Conservation (phyloP, 2,113 vertebrate genomes). For the Sinocyclocheilus grahami region DNA sequence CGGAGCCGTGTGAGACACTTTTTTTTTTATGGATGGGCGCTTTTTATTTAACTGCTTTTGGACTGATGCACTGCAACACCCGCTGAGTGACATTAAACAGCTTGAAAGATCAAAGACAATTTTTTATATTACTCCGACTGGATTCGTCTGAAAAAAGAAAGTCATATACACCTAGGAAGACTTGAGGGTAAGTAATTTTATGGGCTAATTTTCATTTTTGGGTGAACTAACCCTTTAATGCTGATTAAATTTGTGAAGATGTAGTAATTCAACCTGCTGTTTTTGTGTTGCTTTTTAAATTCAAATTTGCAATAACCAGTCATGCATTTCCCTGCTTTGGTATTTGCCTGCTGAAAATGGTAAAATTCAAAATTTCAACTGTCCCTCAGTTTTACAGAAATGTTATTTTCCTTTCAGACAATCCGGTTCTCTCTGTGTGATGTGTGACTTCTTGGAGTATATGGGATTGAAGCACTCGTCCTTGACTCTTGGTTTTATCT, state of each 20-base stretch:
- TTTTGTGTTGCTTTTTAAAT: constrained; percentile 64
- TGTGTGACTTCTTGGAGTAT: neutral
- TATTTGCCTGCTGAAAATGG: neutral
- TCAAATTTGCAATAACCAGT: constrained; percentile 58
- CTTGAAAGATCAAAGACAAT: too few relatives aligned
- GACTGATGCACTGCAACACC: too few relatives aligned
- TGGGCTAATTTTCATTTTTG: too few relatives aligned
- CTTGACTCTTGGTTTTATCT: neutral
- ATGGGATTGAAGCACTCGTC: neutral
- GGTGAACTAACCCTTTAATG: neutral
- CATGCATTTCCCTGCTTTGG: constrained; percentile 56
- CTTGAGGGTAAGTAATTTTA: too few relatives aligned
- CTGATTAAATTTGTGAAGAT: constrained; percentile 63
- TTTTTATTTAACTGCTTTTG: too few relatives aligned
- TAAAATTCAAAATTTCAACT: neutral
- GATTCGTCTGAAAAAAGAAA: too few relatives aligned
- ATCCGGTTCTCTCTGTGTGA: neutral
- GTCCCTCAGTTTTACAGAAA: neutral
- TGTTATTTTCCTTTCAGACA: neutral
- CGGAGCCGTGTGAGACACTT: too few relatives aligned
- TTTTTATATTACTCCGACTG: too few relatives aligned
- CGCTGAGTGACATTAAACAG: too few relatives aligned
- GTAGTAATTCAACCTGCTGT: constrained; percentile 63
- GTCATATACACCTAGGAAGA: too few relatives aligned
- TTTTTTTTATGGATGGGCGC: too few relatives aligned